These are phyloP conservation scores for Meriones psammophilus DNA, from an alignment of 2,797 vertebrate genomes.

Conservation along the genomic window DNA sequence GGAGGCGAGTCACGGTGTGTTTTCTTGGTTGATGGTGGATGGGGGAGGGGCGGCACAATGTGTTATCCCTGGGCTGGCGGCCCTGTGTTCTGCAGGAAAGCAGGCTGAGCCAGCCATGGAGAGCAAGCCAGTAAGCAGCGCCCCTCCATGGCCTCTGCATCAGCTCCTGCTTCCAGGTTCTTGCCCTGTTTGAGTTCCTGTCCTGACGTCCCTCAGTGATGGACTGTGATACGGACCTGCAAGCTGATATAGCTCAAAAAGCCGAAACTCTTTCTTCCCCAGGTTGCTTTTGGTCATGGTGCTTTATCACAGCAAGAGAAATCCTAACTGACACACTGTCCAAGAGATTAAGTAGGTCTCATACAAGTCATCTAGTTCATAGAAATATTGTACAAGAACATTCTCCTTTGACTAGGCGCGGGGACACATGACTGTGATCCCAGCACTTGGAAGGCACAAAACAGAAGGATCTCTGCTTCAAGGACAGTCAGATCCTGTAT, in stretches of 20 bases:
- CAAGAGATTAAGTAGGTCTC: neutral
- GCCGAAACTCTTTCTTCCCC: no score
- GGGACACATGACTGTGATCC: no score
- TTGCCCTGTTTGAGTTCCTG: no score
- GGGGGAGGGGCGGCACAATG: neutral
- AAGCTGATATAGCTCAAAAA: no score
- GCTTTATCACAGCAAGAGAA: neutral
- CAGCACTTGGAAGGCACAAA: neutral
- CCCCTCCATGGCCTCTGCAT: no score
- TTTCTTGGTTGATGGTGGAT: neutral
- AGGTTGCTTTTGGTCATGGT: no score
- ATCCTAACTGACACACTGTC: neutral
- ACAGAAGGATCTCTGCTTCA: neutral
- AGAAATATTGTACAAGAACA: neutral
- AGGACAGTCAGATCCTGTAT: neutral
- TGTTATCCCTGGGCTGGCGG: neutral
- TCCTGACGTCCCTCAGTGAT: no score
- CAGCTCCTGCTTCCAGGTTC: no score
- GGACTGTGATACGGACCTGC: no score
- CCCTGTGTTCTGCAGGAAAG: neutral
- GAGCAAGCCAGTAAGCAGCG: no score
- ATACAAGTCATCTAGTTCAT: neutral
- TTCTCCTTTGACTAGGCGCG: neutral
- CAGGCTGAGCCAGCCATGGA: no score
- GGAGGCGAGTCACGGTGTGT: neutral